These are phyloP conservation scores for Actenoides lindsayi DNA, from an alignment of 2,113 vertebrate genomes.

Conservation along the genomic window DNA sequence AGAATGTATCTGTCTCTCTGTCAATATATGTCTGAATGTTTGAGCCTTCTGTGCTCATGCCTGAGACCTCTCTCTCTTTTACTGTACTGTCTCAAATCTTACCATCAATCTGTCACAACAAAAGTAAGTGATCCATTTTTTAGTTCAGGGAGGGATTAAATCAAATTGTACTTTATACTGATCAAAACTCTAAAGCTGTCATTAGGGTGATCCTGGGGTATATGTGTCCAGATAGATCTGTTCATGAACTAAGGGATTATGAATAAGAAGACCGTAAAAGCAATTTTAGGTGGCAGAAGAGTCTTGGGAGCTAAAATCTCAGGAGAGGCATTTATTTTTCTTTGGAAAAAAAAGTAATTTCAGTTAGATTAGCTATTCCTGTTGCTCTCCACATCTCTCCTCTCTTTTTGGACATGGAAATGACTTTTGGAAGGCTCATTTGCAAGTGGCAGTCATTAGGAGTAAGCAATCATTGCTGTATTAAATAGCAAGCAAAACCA, in stretches of 20 bases:
- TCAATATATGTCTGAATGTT: background rate
- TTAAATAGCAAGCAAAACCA: background rate
- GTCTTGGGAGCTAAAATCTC: background rate
- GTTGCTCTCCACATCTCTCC: background rate
- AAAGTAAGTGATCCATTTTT: background rate
- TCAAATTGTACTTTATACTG: background rate
- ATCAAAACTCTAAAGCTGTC: background rate
- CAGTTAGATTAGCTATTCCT: background rate
- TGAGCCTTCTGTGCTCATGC: background rate
- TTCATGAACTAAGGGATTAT: background rate
- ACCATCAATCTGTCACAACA: slow-evolving; percentile 1
- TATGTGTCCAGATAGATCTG: background rate
- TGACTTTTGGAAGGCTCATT: background rate
- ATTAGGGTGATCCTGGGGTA: background rate
- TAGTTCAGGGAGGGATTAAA: background rate
- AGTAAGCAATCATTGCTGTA: background rate
- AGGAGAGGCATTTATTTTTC: background rate
- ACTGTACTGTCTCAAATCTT: background rate
- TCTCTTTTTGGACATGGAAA: background rate
- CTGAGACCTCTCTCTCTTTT: background rate
- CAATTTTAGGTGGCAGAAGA: background rate
- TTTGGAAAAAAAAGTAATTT: background rate
- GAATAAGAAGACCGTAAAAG: background rate
- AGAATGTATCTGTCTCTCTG: background rate
- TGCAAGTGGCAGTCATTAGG: background rate